phyloP scores from a whole-genome alignment of 2,888 invertebrate genomes.

The Drosophila atroscutellata region DNA sequence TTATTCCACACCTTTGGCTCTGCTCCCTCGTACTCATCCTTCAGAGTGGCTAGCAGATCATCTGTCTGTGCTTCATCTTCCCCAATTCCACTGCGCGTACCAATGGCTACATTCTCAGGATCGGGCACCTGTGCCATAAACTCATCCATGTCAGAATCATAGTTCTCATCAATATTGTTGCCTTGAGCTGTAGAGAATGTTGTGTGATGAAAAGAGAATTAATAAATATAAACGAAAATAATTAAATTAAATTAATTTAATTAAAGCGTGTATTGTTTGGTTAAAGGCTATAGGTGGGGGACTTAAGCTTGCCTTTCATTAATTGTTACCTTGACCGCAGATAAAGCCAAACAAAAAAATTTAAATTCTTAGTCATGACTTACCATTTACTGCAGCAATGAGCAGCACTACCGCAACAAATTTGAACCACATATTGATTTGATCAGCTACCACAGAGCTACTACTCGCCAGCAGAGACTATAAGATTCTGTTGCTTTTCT shows the following conservation, averaged over 20 bases:
- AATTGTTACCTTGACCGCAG: neutral
- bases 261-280: neutral
- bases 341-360: neutral
- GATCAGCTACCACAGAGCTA: conserved; percentile 40
- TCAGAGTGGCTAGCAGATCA: conserved; percentile 37
- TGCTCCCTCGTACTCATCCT: conserved; percentile 72
- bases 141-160: conserved; percentile 58
- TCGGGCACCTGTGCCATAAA: conserved; percentile 58
- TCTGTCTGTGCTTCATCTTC: conserved; percentile 46
- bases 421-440: conserved; percentile 30
- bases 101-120: conserved; percentile 38
- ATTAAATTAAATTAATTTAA: neutral
- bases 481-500: conserved; percentile 51
- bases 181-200: conserved; percentile 28
- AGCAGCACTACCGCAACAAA: conserved; percentile 33
- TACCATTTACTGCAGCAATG: conserved; percentile 31
- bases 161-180: conserved; percentile 27
- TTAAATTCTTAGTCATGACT: conserved; percentile 1
- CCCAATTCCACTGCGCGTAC: conserved; percentile 42
- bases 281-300: too few species aligned
- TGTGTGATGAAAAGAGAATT: neutral
- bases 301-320: neutral
- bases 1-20: conserved; percentile 69
- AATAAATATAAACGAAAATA: neutral
- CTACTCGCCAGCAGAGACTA: conserved; percentile 32